Evolutionary conservation across 2,113 vertebrate species (phyloP).

Genomic region (Polypterus senegalus): DNA sequence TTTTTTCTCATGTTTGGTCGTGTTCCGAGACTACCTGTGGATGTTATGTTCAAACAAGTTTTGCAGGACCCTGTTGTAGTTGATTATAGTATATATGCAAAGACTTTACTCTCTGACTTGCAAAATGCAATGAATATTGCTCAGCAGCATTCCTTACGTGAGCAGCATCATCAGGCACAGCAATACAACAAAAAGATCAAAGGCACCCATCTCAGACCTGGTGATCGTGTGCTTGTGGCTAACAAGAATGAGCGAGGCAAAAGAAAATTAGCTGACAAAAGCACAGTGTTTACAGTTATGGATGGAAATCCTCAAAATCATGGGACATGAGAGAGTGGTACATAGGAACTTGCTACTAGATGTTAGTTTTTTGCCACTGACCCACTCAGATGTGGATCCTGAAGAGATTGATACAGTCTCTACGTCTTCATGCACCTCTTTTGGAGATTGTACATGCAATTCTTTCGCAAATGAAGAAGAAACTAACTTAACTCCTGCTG

Average conservation of each 20-base stretch:
- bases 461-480: no score
- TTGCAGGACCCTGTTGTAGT: background rate
- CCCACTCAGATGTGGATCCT: no score
- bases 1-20: slow-evolving; percentile 14
- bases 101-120: slow-evolving; percentile 4
- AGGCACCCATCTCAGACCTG: background rate
- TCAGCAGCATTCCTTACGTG: background rate
- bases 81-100: background rate
- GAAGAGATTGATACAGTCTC: no score
- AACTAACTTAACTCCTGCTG: no score
- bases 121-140: background rate
- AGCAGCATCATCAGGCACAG: slow-evolving; percentile 1
- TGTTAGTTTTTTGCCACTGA: slow-evolving; percentile 9
- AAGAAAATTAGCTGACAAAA: slow-evolving; percentile 6
- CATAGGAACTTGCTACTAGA: slow-evolving; percentile 9
- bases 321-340: slow-evolving; percentile 3
- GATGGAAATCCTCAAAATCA: background rate
- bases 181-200: slow-evolving; percentile 9
- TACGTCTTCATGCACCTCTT: no score
- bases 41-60: slow-evolving; percentile 10
- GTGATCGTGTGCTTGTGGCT: slow-evolving; percentile 6
- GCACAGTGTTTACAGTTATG: background rate
- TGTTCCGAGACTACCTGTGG: slow-evolving; percentile 1
- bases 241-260: slow-evolving; percentile 7
- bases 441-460: no score